Evolutionary conservation across 1,140 invertebrate genomes (phyloP).

Genomic region (Helicoverpa zea): DNA sequence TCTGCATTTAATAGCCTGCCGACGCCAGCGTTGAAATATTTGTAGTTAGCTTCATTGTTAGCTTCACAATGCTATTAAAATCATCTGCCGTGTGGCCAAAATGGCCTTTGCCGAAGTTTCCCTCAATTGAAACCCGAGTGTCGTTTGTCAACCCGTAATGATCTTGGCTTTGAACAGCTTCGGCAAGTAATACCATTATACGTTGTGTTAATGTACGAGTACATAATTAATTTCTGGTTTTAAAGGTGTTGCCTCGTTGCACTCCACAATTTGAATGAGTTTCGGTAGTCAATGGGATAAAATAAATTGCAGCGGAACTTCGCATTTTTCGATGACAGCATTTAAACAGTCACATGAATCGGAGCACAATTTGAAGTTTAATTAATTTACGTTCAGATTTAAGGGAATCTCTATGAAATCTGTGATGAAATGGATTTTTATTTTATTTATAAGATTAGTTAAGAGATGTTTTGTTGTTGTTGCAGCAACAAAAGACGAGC

Average conservation of each 20-base stretch:
- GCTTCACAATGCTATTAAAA: constrained; percentile 58
- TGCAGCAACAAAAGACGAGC: constrained; percentile 86
- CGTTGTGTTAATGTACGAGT: constrained; percentile 25
- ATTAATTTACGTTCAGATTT: neutral
- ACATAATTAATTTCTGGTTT: constrained; percentile 44
- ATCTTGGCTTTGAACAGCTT: constrained; percentile 50
- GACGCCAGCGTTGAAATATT: constrained; percentile 27
- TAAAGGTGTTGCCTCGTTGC: constrained; percentile 1
- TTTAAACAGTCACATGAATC: neutral
- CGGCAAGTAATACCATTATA: constrained; percentile 50
- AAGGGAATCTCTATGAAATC: neutral
- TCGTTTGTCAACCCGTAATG: constrained; percentile 58
- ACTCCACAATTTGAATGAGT: constrained; percentile 16
- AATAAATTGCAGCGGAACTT: constrained; percentile 30
- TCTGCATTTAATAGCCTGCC: constrained; percentile 21
- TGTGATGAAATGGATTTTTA: no score
- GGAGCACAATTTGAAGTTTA: constrained; percentile 1
- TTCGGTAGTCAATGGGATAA: constrained; percentile 25
- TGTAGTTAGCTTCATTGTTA: constrained; percentile 48
- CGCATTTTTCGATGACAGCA: constrained; percentile 1
- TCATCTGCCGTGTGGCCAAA: constrained; percentile 51
- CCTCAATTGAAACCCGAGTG: constrained; percentile 50
- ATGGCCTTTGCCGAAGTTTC: constrained; percentile 55
- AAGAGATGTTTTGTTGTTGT: constrained; percentile 59
- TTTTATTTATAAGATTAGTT: neutral